Base-by-base conservation (phyloP, 2,888 invertebrate species). In the Lasioglossum lativentre region DNA sequence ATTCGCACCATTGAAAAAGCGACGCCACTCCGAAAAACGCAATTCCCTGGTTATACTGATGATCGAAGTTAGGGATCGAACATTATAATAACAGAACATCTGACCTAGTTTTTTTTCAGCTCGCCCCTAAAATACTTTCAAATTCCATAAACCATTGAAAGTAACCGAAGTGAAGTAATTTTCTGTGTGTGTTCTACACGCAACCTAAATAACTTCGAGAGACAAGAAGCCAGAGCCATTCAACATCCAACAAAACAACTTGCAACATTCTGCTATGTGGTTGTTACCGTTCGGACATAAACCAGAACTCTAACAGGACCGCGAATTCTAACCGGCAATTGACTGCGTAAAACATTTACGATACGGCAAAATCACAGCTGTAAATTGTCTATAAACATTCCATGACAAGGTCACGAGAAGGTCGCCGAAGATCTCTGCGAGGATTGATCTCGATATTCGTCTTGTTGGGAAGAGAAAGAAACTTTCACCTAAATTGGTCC, bases 121-220 rank as follows among this genome's bases (percentile, higher is more conserved):
- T 30, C 16, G 30, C 27, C 16, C 59, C 27, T 27, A 63, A 63
- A 63, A 30, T 63, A 63, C 59, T 63, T 63, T 63, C 59, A 30
- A 63, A 63, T 63, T 63, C 59, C 59, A 16, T 30, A 63, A 63
- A 52, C 52, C 52, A 52, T 23, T 52, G 52, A 30, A 63, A 63
- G 59, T 27, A 27, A 63, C 30, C 6, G 59, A 27, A 27, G 27
- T 14, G 27, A n/a, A 30, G 59, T 63, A 63, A 27, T 63, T 16
- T 30, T 16, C 27, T 16, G 16, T 8, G 66, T 34, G 30, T 34
- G 34, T 30, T 19, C 10, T 0, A 19, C 19, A 19, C 19, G 34
- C 30, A 66, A 66, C 66, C 66, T 34, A 66, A 66, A 66, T 66
- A 66, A 66, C 66, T 66, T 66, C 19, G 10, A 3, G 10, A 3